A percentile compares a stretch with the other conserved stretches of the same genome.
These are phyloP conservation scores for Balaenoptera acutorostrata DNA, from an alignment of 2,113 vertebrate species.

Conservation along the genomic window DNA sequence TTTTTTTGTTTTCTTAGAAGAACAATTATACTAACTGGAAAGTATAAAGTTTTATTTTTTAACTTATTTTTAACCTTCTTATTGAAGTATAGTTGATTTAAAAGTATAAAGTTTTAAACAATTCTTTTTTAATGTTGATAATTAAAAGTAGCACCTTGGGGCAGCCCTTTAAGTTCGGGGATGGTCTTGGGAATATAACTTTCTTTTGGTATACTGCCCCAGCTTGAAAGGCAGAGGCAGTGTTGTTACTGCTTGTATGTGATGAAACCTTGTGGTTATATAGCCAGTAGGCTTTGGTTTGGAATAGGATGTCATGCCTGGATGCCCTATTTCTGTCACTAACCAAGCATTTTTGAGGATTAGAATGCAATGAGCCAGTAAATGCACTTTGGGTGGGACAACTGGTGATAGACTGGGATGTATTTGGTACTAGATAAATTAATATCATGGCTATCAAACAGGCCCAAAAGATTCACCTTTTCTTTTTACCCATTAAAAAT, in stretches of 20 bases:
- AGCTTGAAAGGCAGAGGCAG: background rate
- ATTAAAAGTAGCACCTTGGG: background rate
- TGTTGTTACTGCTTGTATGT: background rate
- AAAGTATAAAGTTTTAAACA: background rate
- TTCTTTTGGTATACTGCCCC: background rate
- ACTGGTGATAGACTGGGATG: background rate
- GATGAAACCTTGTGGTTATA: background rate
- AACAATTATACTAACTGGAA: background rate
- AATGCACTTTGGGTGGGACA: background rate
- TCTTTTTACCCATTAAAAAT: slow-evolving; percentile 26
- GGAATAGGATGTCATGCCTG: background rate
- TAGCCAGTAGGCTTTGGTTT: background rate
- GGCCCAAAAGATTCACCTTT: background rate
- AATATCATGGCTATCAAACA: background rate
- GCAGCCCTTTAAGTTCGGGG: background rate
- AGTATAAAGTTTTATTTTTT: background rate
- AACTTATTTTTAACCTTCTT: background rate
- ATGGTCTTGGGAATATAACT: background rate
- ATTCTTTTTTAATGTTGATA: background rate
- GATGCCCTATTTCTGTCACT: background rate
- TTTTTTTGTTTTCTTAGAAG: background rate
- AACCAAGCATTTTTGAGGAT: background rate
- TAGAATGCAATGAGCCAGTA: background rate
- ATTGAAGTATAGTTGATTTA: background rate
- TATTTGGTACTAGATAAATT: background rate